Evolutionary conservation across 2,113 vertebrate species (phyloP), one percentile per base, ranked within the genome.

Genomic region (Ammodytes dubius): DNA sequence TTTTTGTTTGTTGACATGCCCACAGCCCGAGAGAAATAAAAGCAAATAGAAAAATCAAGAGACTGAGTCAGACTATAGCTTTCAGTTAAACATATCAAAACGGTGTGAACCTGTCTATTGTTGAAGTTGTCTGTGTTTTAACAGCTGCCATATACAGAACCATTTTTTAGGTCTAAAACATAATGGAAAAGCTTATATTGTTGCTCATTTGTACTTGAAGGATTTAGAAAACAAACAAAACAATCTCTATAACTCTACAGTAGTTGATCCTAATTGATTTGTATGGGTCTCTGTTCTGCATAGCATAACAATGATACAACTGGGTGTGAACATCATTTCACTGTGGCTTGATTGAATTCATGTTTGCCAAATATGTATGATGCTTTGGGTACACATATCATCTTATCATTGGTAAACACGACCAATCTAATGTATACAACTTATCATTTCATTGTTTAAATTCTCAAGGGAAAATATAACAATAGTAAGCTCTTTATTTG

Each of bases 1-100:
- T 70, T 68, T 61, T 68, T 77, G 4, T 67, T 79, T 66, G 49
- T 40, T 12, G 9, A 61, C 47, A 53, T 82, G 19, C 67, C 58
- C 43, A n/a, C n/a, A 70, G 54, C 71, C 45, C 9, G 35, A 65
- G 70, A 59, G 6, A 35, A 63, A 35, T 54, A 47, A 7, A 27
- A 27, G 27, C 15, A 66, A 50, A 64, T 10, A 49, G 43, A 64
- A 47, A 72, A n/a, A 37, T 58, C 43, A 19, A 27, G 43, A 75
- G 52, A 14, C 45, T 27, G 13, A 59, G 39, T 39, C 60, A 64
- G 35, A 27, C 43, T 11, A 11, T 11, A 35, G 17, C 19, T 60
- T n/a, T 64, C 72, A 47, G 10, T 70, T 71, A n/a, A 50, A 37
- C 69, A 37, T 35, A 17, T 63, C 37, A 66, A 50, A 37, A 39